These are phyloP conservation scores for Lerista edwardsae DNA, from an alignment of 2,797 vertebrate genomes.

Conservation along the genomic window DNA sequence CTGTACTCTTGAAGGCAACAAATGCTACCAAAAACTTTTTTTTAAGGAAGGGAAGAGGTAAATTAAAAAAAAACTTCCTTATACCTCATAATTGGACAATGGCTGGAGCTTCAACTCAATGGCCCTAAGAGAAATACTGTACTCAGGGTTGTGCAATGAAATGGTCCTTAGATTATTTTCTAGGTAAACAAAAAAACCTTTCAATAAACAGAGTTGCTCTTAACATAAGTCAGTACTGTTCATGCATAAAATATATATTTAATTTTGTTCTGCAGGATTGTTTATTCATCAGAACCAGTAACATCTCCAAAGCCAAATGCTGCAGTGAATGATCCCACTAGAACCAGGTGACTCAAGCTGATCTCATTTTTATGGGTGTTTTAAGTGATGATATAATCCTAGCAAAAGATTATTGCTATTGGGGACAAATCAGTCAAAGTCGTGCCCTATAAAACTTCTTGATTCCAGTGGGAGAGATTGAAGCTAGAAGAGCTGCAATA, in stretches of 20 bases:
- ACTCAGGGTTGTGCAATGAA: not conserved
- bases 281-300: slow-evolving; percentile 46
- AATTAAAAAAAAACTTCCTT: slow-evolving; percentile 27
- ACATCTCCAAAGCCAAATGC: slow-evolving; percentile 45
- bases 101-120: not conserved
- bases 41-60: not conserved
- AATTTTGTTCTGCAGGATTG: slow-evolving; percentile 40
- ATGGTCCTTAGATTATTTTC: not conserved
- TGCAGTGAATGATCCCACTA: slow-evolving; percentile 46
- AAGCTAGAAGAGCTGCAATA: not conserved
- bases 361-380: not conserved
- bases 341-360: slow-evolving; percentile 66
- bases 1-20: not conserved
- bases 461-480: not conserved
- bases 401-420: no score
- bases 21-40: not conserved
- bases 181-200: not conserved
- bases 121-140: not conserved
- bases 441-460: not conserved
- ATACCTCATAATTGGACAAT: not conserved
- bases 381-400: not conserved
- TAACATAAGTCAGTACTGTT: not conserved
- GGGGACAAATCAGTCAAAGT: not conserved
- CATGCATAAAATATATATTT: slow-evolving; percentile 8
- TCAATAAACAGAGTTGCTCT: not conserved